A percentile compares a stretch with the other conserved stretches of the same genome.
These are phyloP conservation scores for Drosophila macrospina DNA, from an alignment of 2,888 invertebrate genomes.

Conservation along the genomic window DNA sequence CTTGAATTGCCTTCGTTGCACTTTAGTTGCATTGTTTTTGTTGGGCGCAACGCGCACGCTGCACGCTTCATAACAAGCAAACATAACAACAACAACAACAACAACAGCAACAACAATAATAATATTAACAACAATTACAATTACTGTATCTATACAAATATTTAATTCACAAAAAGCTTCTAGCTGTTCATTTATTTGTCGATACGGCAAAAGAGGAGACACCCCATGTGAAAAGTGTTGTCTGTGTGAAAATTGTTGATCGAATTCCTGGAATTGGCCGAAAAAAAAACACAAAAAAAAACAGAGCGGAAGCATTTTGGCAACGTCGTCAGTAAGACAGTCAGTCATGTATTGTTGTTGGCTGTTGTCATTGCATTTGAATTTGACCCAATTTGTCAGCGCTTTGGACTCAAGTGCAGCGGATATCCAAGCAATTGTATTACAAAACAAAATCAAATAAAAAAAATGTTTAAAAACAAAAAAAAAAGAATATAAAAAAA, in stretches of 20 bases:
- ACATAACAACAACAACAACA: slow-evolving; percentile 6
- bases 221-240: slow-evolving; percentile 34
- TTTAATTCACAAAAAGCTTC: slow-evolving; percentile 61
- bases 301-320: slow-evolving; percentile 64
- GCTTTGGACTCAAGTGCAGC: slow-evolving; percentile 35
- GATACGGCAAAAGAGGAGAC: slow-evolving; percentile 58
- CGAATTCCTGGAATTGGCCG: slow-evolving; percentile 70
- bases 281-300: slow-evolving; percentile 1
- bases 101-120: not conserved
- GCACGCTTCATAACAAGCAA: slow-evolving; percentile 59
- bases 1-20: slow-evolving; percentile 62
- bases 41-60: slow-evolving; percentile 62
- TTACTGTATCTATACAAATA: slow-evolving; percentile 4
- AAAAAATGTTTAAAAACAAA: not conserved
- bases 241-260: slow-evolving; percentile 72
- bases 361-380: slow-evolving; percentile 37
- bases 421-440: slow-evolving; percentile 36
- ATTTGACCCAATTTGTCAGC: slow-evolving; percentile 62
- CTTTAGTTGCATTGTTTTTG: slow-evolving; percentile 69
- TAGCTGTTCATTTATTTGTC: slow-evolving; percentile 51
- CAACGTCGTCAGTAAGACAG: slow-evolving; percentile 58
- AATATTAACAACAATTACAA: slow-evolving; percentile 3
- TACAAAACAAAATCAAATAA: slow-evolving; percentile 47
- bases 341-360: slow-evolving; percentile 10
- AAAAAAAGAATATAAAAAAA: not conserved